A percentile compares a stretch with the other conserved stretches of the same genome.
Conservation (phyloP, 2,888 invertebrate species). For the Empis livida region DNA sequence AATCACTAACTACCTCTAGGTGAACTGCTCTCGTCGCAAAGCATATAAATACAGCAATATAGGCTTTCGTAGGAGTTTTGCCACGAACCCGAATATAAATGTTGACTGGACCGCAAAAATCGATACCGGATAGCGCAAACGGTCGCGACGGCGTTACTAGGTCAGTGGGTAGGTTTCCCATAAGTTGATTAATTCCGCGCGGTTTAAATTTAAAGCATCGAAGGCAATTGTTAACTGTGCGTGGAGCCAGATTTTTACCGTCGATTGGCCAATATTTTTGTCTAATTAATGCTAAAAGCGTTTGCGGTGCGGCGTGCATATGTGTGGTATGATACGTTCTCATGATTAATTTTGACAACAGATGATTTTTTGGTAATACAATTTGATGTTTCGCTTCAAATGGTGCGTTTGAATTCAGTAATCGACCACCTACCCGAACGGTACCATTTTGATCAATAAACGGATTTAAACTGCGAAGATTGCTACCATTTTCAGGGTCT, state of each 20-base stretch:
- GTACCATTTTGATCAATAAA: neutral
- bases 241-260: slow-evolving; percentile 3
- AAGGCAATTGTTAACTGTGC: slow-evolving; percentile 6
- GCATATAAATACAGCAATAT: neutral
- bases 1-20: neutral
- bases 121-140: neutral
- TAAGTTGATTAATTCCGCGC: slow-evolving; percentile 7
- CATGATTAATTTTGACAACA: slow-evolving; percentile 3
- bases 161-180: slow-evolving; percentile 16
- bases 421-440: neutral
- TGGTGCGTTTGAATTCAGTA: neutral
- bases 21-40: slow-evolving; percentile 14
- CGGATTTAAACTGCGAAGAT: neutral
- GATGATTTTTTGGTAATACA: slow-evolving; percentile 1
- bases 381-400: slow-evolving; percentile 1
- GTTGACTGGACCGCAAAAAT: slow-evolving; percentile 7
- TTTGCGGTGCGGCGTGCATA: neutral
- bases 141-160: slow-evolving; percentile 2
- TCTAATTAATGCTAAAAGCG: slow-evolving; percentile 5
- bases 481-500: neutral
- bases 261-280: slow-evolving; percentile 13
- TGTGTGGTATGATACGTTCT: neutral
- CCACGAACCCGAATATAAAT: slow-evolving; percentile 7
- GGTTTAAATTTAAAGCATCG: slow-evolving; percentile 4
- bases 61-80: slow-evolving; percentile 6